Conservation (phyloP, 2,113 vertebrate genomes). For the Epinephelus cyanopodus region DNA sequence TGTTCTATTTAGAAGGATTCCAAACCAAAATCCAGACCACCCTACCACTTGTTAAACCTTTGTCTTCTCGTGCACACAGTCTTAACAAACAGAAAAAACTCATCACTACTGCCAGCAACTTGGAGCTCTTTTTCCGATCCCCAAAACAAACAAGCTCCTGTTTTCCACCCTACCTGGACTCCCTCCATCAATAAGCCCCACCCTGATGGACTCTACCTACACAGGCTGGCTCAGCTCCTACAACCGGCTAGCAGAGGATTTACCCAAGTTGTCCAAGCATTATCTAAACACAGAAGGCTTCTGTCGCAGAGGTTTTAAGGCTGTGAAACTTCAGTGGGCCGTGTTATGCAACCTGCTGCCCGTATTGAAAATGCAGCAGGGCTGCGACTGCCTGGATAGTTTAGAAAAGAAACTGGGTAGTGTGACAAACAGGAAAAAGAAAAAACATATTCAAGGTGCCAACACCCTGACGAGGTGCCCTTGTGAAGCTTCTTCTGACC, state of each 20-base stretch:
- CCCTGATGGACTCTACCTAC: background rate
- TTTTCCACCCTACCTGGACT: constrained; percentile 9
- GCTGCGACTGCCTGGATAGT: background rate
- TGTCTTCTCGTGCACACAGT: background rate
- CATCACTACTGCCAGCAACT: background rate
- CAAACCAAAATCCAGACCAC: background rate
- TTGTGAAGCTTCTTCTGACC: background rate
- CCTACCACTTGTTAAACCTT: background rate
- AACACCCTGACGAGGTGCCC: background rate
- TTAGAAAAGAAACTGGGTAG: background rate
- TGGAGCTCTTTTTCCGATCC: background rate
- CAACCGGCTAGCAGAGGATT: constrained; percentile 11
- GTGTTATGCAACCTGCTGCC: constrained; percentile 25
- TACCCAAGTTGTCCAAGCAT: constrained; percentile 25
- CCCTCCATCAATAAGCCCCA: constrained; percentile 3
- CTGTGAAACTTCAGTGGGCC: constrained; percentile 3
- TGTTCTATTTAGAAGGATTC: background rate
- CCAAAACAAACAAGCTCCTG: constrained; percentile 19
- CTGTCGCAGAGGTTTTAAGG: constrained; percentile 25
- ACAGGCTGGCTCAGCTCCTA: constrained; percentile 8
- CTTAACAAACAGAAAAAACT: too few species aligned
- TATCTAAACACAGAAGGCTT: constrained; percentile 44
- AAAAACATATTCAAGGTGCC: background rate
- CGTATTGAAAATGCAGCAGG: background rate
- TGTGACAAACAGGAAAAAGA: background rate